phyloP scores from a whole-genome alignment of 2,113 vertebrate species.

The Tursiops truncatus region DNA sequence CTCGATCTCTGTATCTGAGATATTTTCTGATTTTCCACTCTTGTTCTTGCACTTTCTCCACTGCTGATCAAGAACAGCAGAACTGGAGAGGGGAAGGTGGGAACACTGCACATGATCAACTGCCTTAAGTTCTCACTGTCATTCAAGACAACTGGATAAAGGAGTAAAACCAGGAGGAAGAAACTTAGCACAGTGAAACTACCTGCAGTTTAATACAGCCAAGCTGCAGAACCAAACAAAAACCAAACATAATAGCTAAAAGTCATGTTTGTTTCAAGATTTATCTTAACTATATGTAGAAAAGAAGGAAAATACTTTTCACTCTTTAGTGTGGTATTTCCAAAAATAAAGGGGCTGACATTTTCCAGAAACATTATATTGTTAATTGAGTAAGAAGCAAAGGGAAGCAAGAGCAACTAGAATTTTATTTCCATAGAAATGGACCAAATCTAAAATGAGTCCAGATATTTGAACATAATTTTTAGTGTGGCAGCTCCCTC shows the following conservation, averaged over 20 bases:
- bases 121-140: not conserved
- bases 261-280: not conserved
- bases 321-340: not conserved
- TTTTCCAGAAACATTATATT: not conserved
- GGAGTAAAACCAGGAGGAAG: not conserved
- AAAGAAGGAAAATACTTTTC: not conserved
- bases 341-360: not conserved
- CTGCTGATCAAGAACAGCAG: not conserved
- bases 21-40: not conserved
- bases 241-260: not conserved
- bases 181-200: not conserved
- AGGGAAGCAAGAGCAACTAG: not conserved
- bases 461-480: not conserved
- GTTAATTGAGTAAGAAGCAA: not conserved
- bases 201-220: not conserved
- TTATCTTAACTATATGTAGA: not conserved
- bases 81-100: not conserved
- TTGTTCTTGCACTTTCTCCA: not conserved
- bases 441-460: not conserved
- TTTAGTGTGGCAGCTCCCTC: fast-evolving
- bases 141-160: not conserved
- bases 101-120: not conserved
- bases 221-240: not conserved
- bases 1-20: not conserved
- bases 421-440: not conserved